phyloP scores from a whole-genome alignment of 35 echinoderm and acorn worm species.

The Strongylocentrotus purpuratus region DNA sequence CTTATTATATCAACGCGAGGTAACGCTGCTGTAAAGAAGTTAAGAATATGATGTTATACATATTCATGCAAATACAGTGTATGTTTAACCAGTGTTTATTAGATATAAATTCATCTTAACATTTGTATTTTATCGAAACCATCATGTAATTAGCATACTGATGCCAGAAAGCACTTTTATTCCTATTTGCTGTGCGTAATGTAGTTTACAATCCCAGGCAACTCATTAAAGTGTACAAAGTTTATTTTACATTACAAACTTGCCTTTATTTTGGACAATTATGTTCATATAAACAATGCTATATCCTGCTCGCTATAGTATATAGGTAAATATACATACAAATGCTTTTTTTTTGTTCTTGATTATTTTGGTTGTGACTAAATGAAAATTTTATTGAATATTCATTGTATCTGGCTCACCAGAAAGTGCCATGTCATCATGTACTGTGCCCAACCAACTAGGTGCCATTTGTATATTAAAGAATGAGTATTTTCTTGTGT shows the following conservation, averaged over 20 bases:
- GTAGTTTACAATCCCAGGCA: not conserved
- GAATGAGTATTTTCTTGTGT: constrained; percentile 7
- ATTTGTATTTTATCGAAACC: not conserved
- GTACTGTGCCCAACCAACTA: not conserved
- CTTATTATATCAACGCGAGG: no score
- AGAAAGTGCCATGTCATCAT: not conserved
- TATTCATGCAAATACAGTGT: no score
- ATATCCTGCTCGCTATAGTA: constrained; percentile 37
- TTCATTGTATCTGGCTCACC: not conserved
- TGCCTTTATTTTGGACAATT: constrained; percentile 39
- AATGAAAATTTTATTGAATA: not conserved
- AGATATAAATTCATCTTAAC: not conserved
- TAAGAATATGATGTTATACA: no score
- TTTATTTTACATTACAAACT: constrained; percentile 13
- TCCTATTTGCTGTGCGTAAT: not conserved
- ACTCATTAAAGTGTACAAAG: constrained; percentile 22
- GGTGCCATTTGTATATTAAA: not conserved
- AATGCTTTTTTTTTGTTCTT: not conserved
- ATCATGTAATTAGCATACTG: not conserved
- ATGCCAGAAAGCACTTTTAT: not conserved
- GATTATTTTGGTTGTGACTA: not conserved
- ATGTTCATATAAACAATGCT: constrained; percentile 13
- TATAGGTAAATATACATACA: not conserved
- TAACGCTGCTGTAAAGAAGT: no score
- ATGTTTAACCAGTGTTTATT: no score